phyloP scores from a whole-genome alignment of 2,888 invertebrate species.

The Automeris io region DNA sequence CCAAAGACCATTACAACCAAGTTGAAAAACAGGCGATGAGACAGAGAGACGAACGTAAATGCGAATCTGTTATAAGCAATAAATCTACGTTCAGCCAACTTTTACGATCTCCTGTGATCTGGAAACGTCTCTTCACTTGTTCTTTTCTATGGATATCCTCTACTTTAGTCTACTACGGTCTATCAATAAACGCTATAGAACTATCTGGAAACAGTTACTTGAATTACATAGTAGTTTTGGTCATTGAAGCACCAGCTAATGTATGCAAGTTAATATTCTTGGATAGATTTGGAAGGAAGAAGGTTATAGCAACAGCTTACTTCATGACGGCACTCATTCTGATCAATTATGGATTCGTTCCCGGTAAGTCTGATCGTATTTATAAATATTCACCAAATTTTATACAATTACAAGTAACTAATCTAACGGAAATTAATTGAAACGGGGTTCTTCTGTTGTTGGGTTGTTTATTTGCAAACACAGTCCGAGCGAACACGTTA shows the following conservation, averaged over 20 bases:
- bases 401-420: neutral
- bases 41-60: conserved; percentile 58
- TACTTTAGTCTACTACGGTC: conserved; percentile 87
- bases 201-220: conserved; percentile 85
- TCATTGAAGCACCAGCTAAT: conserved; percentile 86
- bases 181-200: conserved; percentile 86
- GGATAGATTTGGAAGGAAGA: conserved; percentile 80
- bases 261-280: conserved; percentile 79
- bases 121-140: conserved; percentile 79
- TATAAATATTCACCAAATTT: conserved; percentile 8
- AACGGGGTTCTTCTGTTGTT: too few relatives aligned
- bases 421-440: neutral
- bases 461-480: too few relatives aligned
- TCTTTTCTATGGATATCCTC: conserved; percentile 88
- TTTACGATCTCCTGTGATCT: conserved; percentile 67
- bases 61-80: conserved; percentile 44
- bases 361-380: conserved; percentile 58
- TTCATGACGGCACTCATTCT: conserved; percentile 80
- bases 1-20: conserved; percentile 63
- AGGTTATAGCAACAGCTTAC: conserved; percentile 79
- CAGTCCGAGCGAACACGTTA: too few relatives aligned
- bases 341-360: conserved; percentile 78
- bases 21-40: conserved; percentile 62
- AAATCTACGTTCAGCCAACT: conserved; percentile 58
- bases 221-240: conserved; percentile 82